Evolutionary conservation across 2,888 invertebrate genomes (phyloP), one percentile per base, ranked within the genome.

Genomic region (Pachycephus smyrnensis): DNA sequence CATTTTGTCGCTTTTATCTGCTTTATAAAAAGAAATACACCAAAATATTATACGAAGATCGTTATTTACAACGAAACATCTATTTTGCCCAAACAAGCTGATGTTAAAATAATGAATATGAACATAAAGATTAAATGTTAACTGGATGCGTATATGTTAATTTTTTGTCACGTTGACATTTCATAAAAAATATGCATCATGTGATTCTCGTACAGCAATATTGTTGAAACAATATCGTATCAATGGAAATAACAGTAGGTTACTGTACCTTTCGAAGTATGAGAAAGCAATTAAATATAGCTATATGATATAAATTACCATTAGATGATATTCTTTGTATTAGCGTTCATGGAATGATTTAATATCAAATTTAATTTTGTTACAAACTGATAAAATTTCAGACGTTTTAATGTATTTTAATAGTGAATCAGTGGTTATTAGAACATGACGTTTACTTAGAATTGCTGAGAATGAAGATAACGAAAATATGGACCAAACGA

Each of bases 1-100:
- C 79, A 79, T 79, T 33, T 74, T 37, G 55, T 9, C 2, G 55
- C 55, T 55, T 55, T 55, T 55, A 55, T 23, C 55, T 55, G 55
- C 55, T 55, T 55, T 55, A 55, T 23, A 23, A 55, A 23, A 15
- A 55, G 55, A 55, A 55, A 23, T 55, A 55, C 9, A 55, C 0
- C 9, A 23, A 55, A 55, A 55, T 9, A 35, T 35, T 55, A 9
- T n/a, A n/a, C n/a, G 15, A 55, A 55, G 23, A 55, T 23, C 23
- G 9, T 23, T 55, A 40, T 40, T 40, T 40, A 55, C 23, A 55
- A 23, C 55, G 23, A 55, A 23, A 2, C 23, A 55, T 55, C 23
- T 55, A 55, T 55, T 23, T 55, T 55, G 23, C 23, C 55, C 9
- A 9, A 55, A 55, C 55, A 55, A 55, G 23, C 23, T 55, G 55